These are phyloP conservation scores for Micronycteris hirsuta DNA, from an alignment of 2,113 vertebrate species.

Conservation along the genomic window DNA sequence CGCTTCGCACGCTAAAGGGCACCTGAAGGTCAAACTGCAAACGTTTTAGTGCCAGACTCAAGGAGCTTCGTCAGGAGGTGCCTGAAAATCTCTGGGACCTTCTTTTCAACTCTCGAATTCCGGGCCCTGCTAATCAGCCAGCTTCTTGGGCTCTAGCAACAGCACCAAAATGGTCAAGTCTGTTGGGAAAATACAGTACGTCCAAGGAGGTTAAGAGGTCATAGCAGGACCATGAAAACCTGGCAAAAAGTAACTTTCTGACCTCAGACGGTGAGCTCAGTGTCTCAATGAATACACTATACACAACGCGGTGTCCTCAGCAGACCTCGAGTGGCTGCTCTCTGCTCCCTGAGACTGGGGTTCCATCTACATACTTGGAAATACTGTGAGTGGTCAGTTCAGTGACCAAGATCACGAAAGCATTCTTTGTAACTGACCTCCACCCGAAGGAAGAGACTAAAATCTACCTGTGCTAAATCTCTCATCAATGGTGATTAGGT, in stretches of 20 bases:
- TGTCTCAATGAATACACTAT: background rate
- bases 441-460: background rate
- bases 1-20: constrained; percentile 85
- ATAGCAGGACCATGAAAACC: background rate
- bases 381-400: background rate
- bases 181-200: background rate
- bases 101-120: background rate
- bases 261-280: background rate
- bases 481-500: background rate
- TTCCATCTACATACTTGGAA: background rate
- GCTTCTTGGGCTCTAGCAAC: background rate
- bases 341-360: background rate
- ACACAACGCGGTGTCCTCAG: background rate
- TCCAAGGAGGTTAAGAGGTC: background rate
- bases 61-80: background rate
- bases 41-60: background rate
- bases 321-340: background rate
- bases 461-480: constrained; percentile 4
- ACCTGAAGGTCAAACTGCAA: constrained; percentile 61
- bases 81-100: background rate
- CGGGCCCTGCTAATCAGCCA: background rate
- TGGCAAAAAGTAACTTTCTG: background rate
- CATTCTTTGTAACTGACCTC: background rate
- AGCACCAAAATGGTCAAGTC: background rate
- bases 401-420: background rate